These are phyloP conservation scores for Leptodactylus fallax DNA, from an alignment of 2,797 vertebrate genomes.

Conservation along the genomic window DNA sequence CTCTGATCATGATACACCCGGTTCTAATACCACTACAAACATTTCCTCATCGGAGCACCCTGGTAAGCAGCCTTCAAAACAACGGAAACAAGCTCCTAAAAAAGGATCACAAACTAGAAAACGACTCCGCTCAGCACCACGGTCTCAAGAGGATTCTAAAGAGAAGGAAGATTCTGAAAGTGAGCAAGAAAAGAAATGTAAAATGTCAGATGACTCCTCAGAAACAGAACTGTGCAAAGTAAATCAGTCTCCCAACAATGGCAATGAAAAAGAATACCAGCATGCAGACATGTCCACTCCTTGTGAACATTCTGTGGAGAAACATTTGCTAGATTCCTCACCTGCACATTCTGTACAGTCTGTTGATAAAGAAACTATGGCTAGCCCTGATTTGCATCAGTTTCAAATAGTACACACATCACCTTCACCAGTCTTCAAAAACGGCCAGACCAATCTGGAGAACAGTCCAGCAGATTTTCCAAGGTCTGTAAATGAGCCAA, in stretches of 20 bases:
- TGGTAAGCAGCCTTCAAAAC: slow-evolving; percentile 80
- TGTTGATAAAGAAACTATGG: background rate
- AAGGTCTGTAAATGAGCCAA: background rate
- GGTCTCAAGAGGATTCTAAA: slow-evolving; percentile 63
- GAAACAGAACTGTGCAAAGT: slow-evolving; percentile 9
- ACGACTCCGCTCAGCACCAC: slow-evolving; percentile 76
- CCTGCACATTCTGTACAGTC: background rate
- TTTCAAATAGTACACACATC: slow-evolving; percentile 4
- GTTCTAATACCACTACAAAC: slow-evolving; percentile 70
- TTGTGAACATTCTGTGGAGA: background rate
- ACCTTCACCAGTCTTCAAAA: slow-evolving; percentile 27
- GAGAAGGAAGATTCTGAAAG: slow-evolving; percentile 60
- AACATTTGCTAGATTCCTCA: slow-evolving; percentile 6
- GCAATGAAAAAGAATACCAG: background rate
- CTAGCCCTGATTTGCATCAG: background rate
- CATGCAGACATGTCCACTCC: background rate
- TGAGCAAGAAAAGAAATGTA: slow-evolving; percentile 60
- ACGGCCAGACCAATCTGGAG: background rate
- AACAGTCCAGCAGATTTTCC: background rate
- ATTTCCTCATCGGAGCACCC: slow-evolving; percentile 71
- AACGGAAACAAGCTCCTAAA: slow-evolving; percentile 82
- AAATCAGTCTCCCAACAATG: background rate
- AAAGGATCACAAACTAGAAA: slow-evolving; percentile 83
- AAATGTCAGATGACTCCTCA: slow-evolving; percentile 27
- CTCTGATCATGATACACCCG: slow-evolving; percentile 81